Conservation (phyloP, 2,797 vertebrate species). For the Anniella stebbinsi region DNA sequence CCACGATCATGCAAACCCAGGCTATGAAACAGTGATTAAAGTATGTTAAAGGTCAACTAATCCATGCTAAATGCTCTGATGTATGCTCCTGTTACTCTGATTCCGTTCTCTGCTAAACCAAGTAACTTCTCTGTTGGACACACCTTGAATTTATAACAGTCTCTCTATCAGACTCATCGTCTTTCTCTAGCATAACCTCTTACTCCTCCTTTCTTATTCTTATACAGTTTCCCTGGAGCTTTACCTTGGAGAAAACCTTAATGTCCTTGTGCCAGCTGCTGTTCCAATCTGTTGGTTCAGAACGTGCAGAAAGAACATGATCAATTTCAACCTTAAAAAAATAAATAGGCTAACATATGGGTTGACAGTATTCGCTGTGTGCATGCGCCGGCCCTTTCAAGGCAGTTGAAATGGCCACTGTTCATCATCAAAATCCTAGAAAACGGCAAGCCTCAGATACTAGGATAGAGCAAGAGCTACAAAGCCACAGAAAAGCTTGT, state of each 20-base stretch:
- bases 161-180: neutral
- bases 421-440: constrained; percentile 24
- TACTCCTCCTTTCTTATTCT: constrained; percentile 16
- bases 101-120: neutral
- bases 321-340: neutral
- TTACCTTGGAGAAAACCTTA: constrained; percentile 42
- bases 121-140: neutral
- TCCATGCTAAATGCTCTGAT: neutral
- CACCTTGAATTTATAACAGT: constrained; percentile 12
- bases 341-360: neutral
- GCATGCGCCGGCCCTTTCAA: constrained; percentile 23
- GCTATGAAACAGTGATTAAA: neutral
- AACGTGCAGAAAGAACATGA: neutral
- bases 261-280: neutral
- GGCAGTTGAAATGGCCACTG: constrained; percentile 22
- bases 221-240: constrained; percentile 26
- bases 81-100: neutral
- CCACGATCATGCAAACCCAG: too few species aligned
- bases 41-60: neutral
- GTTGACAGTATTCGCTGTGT: constrained; percentile 5
- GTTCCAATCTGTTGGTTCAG: constrained; percentile 35
- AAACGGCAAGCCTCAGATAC: constrained; percentile 3
- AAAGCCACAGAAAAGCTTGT: neutral
- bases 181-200: neutral
- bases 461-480: neutral